Evolutionary conservation across 2,888 invertebrate species (phyloP).

Genomic region (Lasius platythorax): DNA sequence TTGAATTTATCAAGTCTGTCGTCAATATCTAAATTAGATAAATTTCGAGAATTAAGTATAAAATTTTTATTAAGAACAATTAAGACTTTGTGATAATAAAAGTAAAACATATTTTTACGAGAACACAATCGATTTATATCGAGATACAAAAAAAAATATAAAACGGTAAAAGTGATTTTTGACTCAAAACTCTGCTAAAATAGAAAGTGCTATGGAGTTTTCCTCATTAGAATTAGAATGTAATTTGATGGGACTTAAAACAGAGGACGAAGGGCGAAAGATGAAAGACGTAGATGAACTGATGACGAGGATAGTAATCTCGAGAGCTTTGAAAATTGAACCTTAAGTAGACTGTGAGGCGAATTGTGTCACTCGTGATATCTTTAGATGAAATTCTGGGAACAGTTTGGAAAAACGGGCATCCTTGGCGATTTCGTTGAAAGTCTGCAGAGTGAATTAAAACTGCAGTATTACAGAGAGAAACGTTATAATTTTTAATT

Average conservation of each 20-base stretch:
- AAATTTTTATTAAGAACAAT: not conserved
- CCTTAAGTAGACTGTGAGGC: conserved; percentile 62
- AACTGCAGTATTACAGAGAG: conserved; percentile 1
- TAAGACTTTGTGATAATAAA: not conserved
- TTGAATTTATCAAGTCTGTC: conserved; percentile 9
- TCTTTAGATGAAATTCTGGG: conserved; percentile 38
- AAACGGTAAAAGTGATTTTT: not conserved
- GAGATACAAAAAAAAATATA: not conserved
- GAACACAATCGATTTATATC: not conserved
- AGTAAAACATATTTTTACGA: not conserved
- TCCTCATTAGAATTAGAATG: conserved; percentile 55
- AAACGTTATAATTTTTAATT: conserved; percentile 27
- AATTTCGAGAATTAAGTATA: conserved; percentile 14
- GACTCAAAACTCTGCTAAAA: not conserved
- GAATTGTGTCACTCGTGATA: conserved; percentile 35
- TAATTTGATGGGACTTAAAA: conserved; percentile 63
- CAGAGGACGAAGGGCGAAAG: conserved; percentile 32
- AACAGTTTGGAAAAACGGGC: not conserved
- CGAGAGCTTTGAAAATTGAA: conserved; percentile 66
- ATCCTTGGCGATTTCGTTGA: conserved; percentile 19
- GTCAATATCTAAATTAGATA: not conserved
- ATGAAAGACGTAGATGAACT: conserved; percentile 27
- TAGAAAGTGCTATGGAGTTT: conserved; percentile 43
- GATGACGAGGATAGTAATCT: conserved; percentile 48
- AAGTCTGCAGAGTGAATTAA: conserved; percentile 26